Percentiles rank a stretch among this genome's conserved stretches.
Evolutionary conservation across 2,888 invertebrate genomes (phyloP).

Genomic region (Mesorhabditis sp.): DNA sequence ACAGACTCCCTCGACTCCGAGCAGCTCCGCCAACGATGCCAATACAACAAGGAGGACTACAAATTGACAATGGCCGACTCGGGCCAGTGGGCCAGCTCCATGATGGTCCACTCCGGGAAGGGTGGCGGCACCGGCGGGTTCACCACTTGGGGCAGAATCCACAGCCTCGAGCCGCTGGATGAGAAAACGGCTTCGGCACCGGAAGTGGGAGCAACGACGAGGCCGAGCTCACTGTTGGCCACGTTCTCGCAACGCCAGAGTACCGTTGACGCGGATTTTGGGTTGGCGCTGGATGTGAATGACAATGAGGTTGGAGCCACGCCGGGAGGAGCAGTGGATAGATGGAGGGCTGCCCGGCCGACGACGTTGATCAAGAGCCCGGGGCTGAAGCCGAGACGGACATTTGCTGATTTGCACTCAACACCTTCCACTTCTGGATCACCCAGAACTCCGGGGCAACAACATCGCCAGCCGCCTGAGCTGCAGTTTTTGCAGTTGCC

Average conservation of each 20-base stretch:
- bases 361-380: constrained; percentile 7
- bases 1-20: constrained; percentile 55
- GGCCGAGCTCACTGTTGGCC: not conserved
- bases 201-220: constrained; percentile 16
- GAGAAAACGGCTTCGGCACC: constrained; percentile 36
- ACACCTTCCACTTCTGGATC: not conserved
- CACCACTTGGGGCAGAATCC: constrained; percentile 58
- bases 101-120: constrained; percentile 13
- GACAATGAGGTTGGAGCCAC: constrained; percentile 53
- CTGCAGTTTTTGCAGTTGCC: constrained; percentile 53
- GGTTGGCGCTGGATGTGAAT: constrained; percentile 44
- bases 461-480: constrained; percentile 37
- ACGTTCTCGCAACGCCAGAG: not conserved
- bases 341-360: constrained; percentile 32
- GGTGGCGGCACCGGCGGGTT: constrained; percentile 13
- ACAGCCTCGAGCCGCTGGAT: constrained; percentile 36
- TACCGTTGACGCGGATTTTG: not conserved
- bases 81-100: constrained; percentile 49
- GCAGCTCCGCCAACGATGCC: constrained; percentile 40
- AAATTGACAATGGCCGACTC: constrained; percentile 56
- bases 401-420: constrained; percentile 47
- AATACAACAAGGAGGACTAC: constrained; percentile 51
- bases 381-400: constrained; percentile 33
- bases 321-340: constrained; percentile 22
- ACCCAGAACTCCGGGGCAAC: not conserved